Evolutionary conservation across 2,113 vertebrate species (phyloP).

Genomic region (Erythrolamprus reginae): DNA sequence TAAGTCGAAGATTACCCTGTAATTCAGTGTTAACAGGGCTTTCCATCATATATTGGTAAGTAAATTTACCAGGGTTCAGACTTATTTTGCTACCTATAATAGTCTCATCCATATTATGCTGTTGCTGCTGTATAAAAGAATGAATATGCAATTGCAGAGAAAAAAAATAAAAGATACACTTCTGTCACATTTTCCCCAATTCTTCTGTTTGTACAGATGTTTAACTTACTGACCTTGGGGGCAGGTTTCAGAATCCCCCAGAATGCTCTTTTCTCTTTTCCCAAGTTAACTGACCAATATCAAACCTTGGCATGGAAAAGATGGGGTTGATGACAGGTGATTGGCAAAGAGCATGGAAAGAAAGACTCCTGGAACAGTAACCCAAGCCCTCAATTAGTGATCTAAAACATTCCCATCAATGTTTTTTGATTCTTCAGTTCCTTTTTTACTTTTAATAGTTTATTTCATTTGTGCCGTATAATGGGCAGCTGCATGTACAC

Average conservation of each 20-base stretch:
- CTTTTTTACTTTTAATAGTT: background rate
- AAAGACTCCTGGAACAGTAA: slow-evolving; percentile 11
- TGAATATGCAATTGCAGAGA: background rate
- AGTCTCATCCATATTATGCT: background rate
- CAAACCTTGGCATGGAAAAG: background rate
- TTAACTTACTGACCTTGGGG: background rate
- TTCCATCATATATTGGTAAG: background rate
- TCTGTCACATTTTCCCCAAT: background rate
- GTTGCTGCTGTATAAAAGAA: background rate
- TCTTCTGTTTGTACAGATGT: background rate
- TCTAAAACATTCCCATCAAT: slow-evolving; percentile 39
- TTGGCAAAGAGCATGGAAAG: slow-evolving; percentile 29
- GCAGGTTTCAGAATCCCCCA: background rate
- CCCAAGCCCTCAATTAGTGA: slow-evolving; percentile 27
- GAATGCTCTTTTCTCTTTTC: background rate
- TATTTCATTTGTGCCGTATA: background rate
- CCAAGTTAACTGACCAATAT: background rate
- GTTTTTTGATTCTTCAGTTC: slow-evolving; percentile 14
- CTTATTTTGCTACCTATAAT: background rate
- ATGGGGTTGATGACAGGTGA: slow-evolving; percentile 15
- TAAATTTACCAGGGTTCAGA: background rate
- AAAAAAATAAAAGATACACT: rapidly evolving
- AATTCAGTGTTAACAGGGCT: background rate
- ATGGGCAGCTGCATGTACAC: background rate
- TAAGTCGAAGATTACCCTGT: background rate